Conservation (phyloP, 2,888 invertebrate genomes). For the Enoplolaimus lenunculus region DNA sequence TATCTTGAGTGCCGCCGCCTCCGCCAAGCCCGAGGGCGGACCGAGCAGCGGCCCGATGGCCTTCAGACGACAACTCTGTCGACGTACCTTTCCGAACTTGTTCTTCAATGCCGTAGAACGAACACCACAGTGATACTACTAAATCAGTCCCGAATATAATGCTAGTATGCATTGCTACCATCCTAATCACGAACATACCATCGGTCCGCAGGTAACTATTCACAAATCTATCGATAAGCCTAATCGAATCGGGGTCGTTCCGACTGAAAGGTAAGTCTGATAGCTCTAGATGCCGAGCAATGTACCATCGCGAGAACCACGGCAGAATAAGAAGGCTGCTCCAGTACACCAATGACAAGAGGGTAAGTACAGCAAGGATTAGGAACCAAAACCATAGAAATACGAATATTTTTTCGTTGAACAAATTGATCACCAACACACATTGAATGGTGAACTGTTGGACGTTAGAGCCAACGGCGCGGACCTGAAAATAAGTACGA, state of each 20-base stretch:
- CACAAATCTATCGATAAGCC: constrained; percentile 31
- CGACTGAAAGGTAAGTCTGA: constrained; percentile 34
- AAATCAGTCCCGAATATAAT: constrained; percentile 39
- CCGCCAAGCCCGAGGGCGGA: background rate
- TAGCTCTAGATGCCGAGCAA: constrained; percentile 37
- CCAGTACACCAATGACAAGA: constrained; percentile 35
- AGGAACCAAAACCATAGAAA: constrained; percentile 37
- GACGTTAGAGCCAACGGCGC: constrained; percentile 36
- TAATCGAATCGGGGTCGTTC: constrained; percentile 22
- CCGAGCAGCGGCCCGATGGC: background rate
- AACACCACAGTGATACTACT: constrained; percentile 33
- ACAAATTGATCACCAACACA: constrained; percentile 38
- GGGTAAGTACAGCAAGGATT: constrained; percentile 31
- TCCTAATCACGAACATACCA: constrained; percentile 37
- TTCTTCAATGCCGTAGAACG: constrained; percentile 31
- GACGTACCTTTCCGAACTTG: constrained; percentile 26
- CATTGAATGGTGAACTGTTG: constrained; percentile 39
- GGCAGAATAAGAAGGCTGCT: constrained; percentile 30
- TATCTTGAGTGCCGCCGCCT: background rate
- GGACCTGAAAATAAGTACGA: constrained; percentile 32
- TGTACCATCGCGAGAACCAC: constrained; percentile 30
- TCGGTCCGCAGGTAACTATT: constrained; percentile 33
- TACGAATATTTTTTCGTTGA: constrained; percentile 39
- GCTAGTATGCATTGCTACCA: constrained; percentile 37
- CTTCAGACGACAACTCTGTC: background rate